phyloP scores from a whole-genome alignment of 2,888 invertebrate genomes.

The Fragum fragum region DNA sequence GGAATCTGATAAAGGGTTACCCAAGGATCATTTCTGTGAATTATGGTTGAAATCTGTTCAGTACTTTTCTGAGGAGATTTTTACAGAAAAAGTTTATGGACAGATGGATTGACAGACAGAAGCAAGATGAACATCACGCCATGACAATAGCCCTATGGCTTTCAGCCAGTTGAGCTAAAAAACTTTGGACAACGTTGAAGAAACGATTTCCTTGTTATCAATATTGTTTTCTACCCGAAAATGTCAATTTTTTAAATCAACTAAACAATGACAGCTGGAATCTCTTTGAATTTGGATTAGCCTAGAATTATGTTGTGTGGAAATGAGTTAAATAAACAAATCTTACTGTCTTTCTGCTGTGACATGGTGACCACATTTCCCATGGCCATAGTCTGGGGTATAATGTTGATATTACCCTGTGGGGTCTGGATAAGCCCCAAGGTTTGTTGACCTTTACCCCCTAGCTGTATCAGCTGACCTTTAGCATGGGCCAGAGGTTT shows the following conservation, averaged over 20 bases:
- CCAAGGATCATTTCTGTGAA: no score
- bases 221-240: no score
- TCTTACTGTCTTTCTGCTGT: conserved; percentile 41
- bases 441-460: conserved; percentile 79
- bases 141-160: conserved; percentile 12
- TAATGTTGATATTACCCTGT: conserved; percentile 81
- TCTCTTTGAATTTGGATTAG: no score
- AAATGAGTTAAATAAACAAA: no score
- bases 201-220: no score
- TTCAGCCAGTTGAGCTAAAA: conserved; percentile 17
- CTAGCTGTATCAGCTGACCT: conserved; percentile 80
- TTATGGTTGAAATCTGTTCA: no score
- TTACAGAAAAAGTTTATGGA: no score
- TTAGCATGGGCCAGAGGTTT: conserved; percentile 80
- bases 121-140: background rate
- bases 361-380: conserved; percentile 65
- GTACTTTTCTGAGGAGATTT: no score
- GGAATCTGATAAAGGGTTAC: no score
- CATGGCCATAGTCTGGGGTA: conserved; percentile 75
- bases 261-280: no score
- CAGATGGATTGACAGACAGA: conserved; percentile 20
- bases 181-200: background rate
- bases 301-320: no score
- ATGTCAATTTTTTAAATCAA: no score
- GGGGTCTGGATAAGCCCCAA: conserved; percentile 80